Percentiles rank a stretch among this genome's conserved stretches.
Conservation (phyloP, 2,797 vertebrate species). For the Adelosebastes latens region DNA sequence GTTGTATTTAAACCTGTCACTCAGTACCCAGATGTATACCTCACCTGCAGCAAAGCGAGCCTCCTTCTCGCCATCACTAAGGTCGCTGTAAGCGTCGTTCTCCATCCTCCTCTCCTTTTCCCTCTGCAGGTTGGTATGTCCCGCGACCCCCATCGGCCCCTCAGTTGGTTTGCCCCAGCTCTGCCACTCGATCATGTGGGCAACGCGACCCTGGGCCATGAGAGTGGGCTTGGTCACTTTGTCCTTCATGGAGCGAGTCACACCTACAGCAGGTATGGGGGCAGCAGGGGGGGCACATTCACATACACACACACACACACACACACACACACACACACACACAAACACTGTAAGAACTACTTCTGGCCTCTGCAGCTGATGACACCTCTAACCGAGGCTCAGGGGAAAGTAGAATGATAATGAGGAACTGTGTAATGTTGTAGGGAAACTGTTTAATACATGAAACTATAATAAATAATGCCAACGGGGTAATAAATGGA, state of each 20-base stretch:
- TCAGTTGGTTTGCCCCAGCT: constrained; percentile 92
- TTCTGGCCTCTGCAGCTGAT: constrained; percentile 18
- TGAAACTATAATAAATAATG: neutral
- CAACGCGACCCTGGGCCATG: constrained; percentile 95
- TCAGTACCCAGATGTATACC: neutral
- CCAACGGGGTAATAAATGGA: neutral
- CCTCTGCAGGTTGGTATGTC: constrained; percentile 84
- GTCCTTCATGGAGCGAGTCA: constrained; percentile 96
- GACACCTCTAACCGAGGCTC: constrained; percentile 38
- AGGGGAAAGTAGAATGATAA: neutral
- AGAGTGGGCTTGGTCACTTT: constrained; percentile 98
- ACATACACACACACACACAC: neutral
- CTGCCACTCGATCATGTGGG: constrained; percentile 99
- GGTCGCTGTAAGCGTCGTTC: constrained; percentile 93
- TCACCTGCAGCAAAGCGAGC: constrained; percentile 96
- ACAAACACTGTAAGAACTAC: constrained; percentile 53
- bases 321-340: constrained; percentile 44
- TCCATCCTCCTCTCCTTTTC: constrained; percentile 83
- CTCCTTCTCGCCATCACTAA: constrained; percentile 97
- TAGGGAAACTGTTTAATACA: neutral
- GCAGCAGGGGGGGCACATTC: neutral
- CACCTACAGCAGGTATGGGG: constrained; percentile 80
- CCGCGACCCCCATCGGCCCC: constrained; percentile 83
- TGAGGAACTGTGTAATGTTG: constrained; percentile 16
- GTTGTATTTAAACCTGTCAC: neutral